Conservation (phyloP, 2,113 vertebrate species). For the Sinocyclocheilus anophthalmus region DNA sequence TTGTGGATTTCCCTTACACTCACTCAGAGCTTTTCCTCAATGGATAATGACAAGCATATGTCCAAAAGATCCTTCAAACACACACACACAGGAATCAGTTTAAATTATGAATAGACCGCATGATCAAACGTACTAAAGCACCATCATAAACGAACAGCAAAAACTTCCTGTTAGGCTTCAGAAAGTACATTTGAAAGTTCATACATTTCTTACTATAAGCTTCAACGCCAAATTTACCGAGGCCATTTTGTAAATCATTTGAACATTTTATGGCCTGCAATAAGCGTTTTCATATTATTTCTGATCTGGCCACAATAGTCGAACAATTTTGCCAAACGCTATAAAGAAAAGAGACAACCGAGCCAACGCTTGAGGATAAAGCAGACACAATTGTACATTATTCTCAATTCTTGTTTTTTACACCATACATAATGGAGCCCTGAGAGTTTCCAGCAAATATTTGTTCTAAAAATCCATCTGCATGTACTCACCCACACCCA, state of each 20-base stretch:
- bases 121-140: slow-evolving; percentile 38
- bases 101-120: not conserved
- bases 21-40: slow-evolving; percentile 73
- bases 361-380: slow-evolving; percentile 40
- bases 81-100: slow-evolving; percentile 46
- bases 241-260: slow-evolving; percentile 46
- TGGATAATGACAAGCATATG: slow-evolving; percentile 73
- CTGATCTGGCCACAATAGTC: slow-evolving; percentile 38
- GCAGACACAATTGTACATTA: slow-evolving; percentile 42
- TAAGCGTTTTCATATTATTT: slow-evolving; percentile 56
- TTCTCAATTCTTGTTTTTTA: slow-evolving; percentile 17
- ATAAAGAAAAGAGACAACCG: slow-evolving; percentile 47
- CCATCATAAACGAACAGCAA: slow-evolving; percentile 39
- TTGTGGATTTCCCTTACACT: slow-evolving; percentile 60
- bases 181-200: slow-evolving; percentile 36
- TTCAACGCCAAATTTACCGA: slow-evolving; percentile 38
- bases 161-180: slow-evolving; percentile 44
- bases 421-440: slow-evolving; percentile 30
- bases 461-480: slow-evolving; percentile 50
- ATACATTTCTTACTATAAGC: slow-evolving; percentile 48
- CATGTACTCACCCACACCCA: slow-evolving; percentile 55
- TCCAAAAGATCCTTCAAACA: slow-evolving; percentile 29
- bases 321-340: slow-evolving; percentile 44
- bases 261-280: slow-evolving; percentile 49
- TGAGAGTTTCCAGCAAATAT: slow-evolving; percentile 52